These are phyloP conservation scores for Siniperca scherzeri DNA, from an alignment of 2,797 vertebrate species.

Conservation along the genomic window DNA sequence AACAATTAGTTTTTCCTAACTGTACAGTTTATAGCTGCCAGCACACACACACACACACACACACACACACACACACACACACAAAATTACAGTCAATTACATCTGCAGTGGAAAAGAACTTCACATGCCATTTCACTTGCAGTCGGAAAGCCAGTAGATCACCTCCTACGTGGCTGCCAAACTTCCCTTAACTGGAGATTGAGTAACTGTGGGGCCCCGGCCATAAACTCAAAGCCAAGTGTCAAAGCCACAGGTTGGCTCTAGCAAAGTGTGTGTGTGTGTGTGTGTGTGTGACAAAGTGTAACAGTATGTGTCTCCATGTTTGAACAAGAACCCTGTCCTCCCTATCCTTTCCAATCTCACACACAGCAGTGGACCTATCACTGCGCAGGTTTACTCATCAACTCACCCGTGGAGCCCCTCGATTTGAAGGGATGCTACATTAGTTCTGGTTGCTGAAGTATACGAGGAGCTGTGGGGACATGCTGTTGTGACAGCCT, in stretches of 20 bases:
- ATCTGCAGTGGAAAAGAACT: conserved; percentile 51
- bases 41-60: background rate
- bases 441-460: conserved; percentile 69
- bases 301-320: conserved; percentile 66
- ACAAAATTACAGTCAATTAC: conserved; percentile 49
- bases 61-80: background rate
- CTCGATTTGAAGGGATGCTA: conserved; percentile 70
- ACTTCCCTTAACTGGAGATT: conserved; percentile 56
- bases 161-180: conserved; percentile 57
- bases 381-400: conserved; percentile 76
- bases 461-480: conserved; percentile 49
- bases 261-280: conserved; percentile 36
- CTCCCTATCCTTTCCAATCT: conserved; percentile 81
- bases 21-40: conserved; percentile 2
- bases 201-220: conserved; percentile 51
- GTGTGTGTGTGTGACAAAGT: conserved; percentile 57
- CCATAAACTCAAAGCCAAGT: conserved; percentile 61
- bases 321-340: conserved; percentile 71
- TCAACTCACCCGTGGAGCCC: conserved; percentile 75
- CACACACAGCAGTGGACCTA: conserved; percentile 77
- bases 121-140: conserved; percentile 49
- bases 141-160: conserved; percentile 57
- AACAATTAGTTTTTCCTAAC: background rate
- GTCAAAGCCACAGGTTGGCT: conserved; percentile 63
- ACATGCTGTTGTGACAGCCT: conserved; percentile 36